A percentile compares a stretch with the other conserved stretches of the same genome.
phyloP scores from a whole-genome alignment of 2,888 invertebrate genomes.

The Drosophila anomalata region DNA sequence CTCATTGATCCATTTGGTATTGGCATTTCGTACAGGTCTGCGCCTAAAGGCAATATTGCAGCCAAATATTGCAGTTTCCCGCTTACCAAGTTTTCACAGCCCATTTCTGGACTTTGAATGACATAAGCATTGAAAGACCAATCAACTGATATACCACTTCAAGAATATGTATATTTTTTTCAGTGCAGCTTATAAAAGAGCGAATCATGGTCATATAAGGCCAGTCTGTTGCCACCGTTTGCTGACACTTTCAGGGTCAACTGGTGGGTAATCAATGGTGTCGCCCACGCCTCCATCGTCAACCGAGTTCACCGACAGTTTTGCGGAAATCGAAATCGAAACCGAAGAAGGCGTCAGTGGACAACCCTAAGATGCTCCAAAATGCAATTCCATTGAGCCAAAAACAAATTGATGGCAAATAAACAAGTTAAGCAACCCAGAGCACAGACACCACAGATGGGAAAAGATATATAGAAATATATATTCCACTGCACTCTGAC shows the following conservation, averaged over 20 bases:
- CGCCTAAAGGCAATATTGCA: constrained; percentile 19
- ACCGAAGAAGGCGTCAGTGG: constrained; percentile 29
- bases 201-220: constrained; percentile 72
- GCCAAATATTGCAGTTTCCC: constrained; percentile 28
- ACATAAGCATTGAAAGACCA: constrained; percentile 64
- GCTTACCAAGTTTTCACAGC: not conserved
- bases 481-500: constrained; percentile 32
- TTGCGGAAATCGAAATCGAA: constrained; percentile 41
- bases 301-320: constrained; percentile 26
- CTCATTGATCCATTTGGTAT: constrained; percentile 53
- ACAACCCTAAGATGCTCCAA: constrained; percentile 26
- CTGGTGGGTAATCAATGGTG: constrained; percentile 48
- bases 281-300: constrained; percentile 30
- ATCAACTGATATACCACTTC: constrained; percentile 4
- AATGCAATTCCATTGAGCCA: constrained; percentile 39
- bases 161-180: not conserved
- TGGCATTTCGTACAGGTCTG: constrained; percentile 39
- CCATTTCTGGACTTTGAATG: constrained; percentile 54
- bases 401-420: constrained; percentile 36
- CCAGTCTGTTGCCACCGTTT: constrained; percentile 38
- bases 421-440: constrained; percentile 16
- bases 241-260: constrained; percentile 66
- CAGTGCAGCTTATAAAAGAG: constrained; percentile 26
- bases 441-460: constrained; percentile 1
- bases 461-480: constrained; percentile 5